Evolutionary conservation across 2,888 invertebrate genomes (phyloP), one percentile per base, ranked within the genome.

Genomic region (Imbricaverruca yamaguchii): DNA sequence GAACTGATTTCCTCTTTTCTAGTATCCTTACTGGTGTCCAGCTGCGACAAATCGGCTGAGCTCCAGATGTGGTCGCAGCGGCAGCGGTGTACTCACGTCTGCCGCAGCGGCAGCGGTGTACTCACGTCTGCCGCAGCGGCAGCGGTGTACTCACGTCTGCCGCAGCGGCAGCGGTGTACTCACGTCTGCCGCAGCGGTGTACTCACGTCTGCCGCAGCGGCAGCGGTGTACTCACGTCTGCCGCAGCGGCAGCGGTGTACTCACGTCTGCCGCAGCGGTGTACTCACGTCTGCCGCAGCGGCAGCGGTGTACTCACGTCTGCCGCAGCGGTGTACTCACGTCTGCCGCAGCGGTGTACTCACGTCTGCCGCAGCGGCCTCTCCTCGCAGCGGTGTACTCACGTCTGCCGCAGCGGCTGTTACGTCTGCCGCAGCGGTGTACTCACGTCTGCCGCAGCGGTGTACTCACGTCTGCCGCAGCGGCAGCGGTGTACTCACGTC

Each of bases 51-150:
- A 39, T 39, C 39, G 4, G 39, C 39, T 39, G 39, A 39, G 80
- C 94, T 94, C 92, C 97, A 98, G 86, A 95, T 93, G 82, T 94
- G 92, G 87, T 97, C 94, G 89, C 98, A 98, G 82, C 95, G 91
- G 89, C 98, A 98, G 87, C 93, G 91, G 82, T 94, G 95, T 11
- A 59, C 59, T 59, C 15, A 59, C 59, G 59, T 7, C 7, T 59
- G 12, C 7, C 12, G 88, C 98, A 98, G 89, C 96, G 95, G 89
- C 98, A 98, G 87, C 93, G 91, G 82, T 94, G n/a, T 11, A 59
- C 59, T 59, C 15, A 59, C 59, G 59, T 7, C 7, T 59, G 12
- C 7, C 12, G 88, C 98, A 98, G 89, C 96, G 95, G 89, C 98
- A 98, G 87, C 93, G 91, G 82, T 94, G n/a, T 11, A 59, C 59